Evolutionary conservation across 2,797 vertebrate species (phyloP), one percentile per base, ranked within the genome.

Genomic region (Dromococcyx pavoninus): DNA sequence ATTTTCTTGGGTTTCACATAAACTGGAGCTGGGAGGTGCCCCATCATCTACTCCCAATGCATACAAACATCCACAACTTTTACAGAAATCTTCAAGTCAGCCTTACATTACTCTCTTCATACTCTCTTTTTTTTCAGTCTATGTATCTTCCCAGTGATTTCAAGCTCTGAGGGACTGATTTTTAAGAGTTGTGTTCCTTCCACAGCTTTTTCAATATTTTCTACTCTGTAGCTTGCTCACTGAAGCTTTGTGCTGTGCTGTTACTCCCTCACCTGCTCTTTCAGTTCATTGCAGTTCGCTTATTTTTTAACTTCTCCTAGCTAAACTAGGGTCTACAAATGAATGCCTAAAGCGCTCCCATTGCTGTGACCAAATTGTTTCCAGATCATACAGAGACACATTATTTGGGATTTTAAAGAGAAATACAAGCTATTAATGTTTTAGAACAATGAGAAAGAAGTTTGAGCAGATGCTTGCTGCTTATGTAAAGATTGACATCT

Each of bases 251-350:
- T 72, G 92, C 86, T 97, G 88, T 89, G 67, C 70, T 97, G 88
- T 94, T 95, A 92, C 91, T 96, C 88, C 94, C 94, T 96, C 95
- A 94, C 93, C 95, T 96, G 93, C 86, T 93, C 86, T 86, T 93
- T 96, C 89, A 86, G 85, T 53, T 96, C 96, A 96, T 92, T 96
- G 94, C 94, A 96, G 30, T 67, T 92, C 94, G 67, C 48, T 85
- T 17, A 25, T 64, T 77, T 66, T 73, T 91, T 79, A 85, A 28
- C 14, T 19, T 58, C 37, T 72, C 66, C 73, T 39, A 6, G 11
- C 46, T 91, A 72, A 73, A 27, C 10, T 17, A 13, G 16, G 19
- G 24, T 64, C 44, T 70, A 23, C 9, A 24, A 9, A 8, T 17
- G 14, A 75, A 13, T 43, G 2, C 3, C 24, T 39, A 58, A 78